These are phyloP conservation scores for Ariolimax columbianus DNA, from an alignment of 2,888 invertebrate species.

Conservation along the genomic window DNA sequence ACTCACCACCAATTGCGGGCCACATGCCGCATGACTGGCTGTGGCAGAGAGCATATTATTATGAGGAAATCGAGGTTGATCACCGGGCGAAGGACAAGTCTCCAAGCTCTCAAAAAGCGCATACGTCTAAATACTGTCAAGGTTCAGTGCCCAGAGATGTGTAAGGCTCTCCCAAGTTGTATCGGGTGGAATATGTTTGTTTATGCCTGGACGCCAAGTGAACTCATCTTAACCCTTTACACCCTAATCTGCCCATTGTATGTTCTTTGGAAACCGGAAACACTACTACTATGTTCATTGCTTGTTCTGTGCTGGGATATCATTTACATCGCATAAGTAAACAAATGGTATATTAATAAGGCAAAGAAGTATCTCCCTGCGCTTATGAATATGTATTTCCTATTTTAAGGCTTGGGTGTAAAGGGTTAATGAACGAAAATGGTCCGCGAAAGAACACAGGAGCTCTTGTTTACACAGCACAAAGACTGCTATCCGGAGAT, in stretches of 20 bases:
- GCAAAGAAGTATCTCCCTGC: too few species aligned
- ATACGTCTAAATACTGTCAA: neutral
- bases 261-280: too few species aligned
- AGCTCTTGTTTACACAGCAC: neutral
- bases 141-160: conserved; percentile 13
- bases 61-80: conserved; percentile 10
- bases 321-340: too few species aligned
- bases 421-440: too few species aligned
- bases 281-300: too few species aligned
- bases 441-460: neutral
- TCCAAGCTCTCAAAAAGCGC: conserved; percentile 5
- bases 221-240: neutral
- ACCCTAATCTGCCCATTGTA: too few species aligned
- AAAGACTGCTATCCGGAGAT: neutral
- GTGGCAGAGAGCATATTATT: neutral
- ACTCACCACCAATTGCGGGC: neutral
- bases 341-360: too few species aligned
- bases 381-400: too few species aligned
- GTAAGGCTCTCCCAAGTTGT: neutral
- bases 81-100: conserved; percentile 10
- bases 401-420: too few species aligned
- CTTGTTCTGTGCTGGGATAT: too few species aligned
- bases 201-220: neutral
- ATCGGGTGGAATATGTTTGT: neutral
- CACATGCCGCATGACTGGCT: neutral